These are phyloP conservation scores for Anthophora plumipes DNA, from an alignment of 2,888 invertebrate genomes.

Conservation along the genomic window DNA sequence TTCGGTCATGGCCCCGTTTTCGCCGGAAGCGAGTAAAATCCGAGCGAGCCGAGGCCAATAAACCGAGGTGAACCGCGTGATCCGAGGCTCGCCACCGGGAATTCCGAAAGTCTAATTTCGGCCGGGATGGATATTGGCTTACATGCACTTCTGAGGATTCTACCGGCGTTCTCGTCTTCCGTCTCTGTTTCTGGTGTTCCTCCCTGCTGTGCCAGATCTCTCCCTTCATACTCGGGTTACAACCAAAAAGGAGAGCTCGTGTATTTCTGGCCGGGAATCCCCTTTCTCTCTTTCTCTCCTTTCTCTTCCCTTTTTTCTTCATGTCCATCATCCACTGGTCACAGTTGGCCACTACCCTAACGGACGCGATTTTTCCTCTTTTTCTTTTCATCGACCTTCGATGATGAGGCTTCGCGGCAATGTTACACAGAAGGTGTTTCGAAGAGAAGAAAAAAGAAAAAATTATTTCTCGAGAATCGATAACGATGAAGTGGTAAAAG, in stretches of 20 bases:
- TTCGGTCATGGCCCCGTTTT: slow-evolving; percentile 37
- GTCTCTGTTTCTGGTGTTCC: slow-evolving; percentile 47
- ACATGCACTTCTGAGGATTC: slow-evolving; percentile 73
- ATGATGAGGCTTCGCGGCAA: neutral
- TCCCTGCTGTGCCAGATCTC: slow-evolving; percentile 59
- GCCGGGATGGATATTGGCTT: slow-evolving; percentile 78
- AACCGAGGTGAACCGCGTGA: slow-evolving; percentile 62
- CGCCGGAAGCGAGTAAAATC: slow-evolving; percentile 50
- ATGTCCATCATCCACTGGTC: neutral
- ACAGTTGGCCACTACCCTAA: neutral
- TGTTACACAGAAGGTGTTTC: too few relatives aligned
- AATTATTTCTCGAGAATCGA: neutral
- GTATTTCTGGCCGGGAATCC: slow-evolving; percentile 64
- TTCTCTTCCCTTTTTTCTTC: neutral
- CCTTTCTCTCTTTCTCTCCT: neutral
- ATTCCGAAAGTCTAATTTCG: slow-evolving; percentile 80
- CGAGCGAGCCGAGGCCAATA: slow-evolving; percentile 61
- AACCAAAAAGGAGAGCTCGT: slow-evolving; percentile 56
- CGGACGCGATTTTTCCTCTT: neutral
- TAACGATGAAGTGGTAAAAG: too few relatives aligned
- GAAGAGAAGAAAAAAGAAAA: too few relatives aligned
- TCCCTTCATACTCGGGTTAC: slow-evolving; percentile 74
- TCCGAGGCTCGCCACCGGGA: slow-evolving; percentile 62
- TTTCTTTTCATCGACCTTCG: neutral
- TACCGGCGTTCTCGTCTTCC: slow-evolving; percentile 45